phyloP scores from a whole-genome alignment of 2,888 invertebrate species.

The Thecophora atra region DNA sequence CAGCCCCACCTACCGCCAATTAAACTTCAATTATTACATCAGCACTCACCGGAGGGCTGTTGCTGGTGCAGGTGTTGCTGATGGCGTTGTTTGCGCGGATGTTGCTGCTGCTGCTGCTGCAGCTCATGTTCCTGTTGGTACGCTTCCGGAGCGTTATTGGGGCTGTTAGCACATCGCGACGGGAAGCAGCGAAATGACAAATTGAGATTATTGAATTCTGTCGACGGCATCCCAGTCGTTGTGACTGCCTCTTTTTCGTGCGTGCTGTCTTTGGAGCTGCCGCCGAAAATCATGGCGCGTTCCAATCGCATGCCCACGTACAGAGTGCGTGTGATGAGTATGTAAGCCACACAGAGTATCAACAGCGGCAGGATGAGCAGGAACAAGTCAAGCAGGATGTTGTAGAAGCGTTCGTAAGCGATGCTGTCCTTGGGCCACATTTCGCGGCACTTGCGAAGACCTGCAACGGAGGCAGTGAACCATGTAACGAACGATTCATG shows the following conservation, averaged over 20 bases:
- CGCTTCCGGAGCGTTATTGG: conserved; percentile 34
- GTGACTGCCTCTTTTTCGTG: conserved; percentile 35
- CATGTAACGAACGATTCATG: too few species aligned
- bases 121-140: conserved; percentile 25
- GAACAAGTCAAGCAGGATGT: conserved; percentile 72
- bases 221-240: conserved; percentile 39
- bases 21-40: too few species aligned
- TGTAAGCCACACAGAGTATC: conserved; percentile 73
- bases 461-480: conserved; percentile 57
- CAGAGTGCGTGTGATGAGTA: conserved; percentile 67
- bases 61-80: conserved; percentile 26
- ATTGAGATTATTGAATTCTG: conserved; percentile 45
- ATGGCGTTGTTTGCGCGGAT: conserved; percentile 33
- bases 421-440: conserved; percentile 69
- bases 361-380: conserved; percentile 74
- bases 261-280: conserved; percentile 33
- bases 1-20: too few species aligned
- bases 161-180: conserved; percentile 46
- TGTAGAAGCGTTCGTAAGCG: conserved; percentile 71
- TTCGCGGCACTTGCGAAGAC: conserved; percentile 72
- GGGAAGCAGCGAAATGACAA: conserved; percentile 45
- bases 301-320: conserved; percentile 64
- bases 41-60: conserved; percentile 39
- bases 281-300: conserved; percentile 51
- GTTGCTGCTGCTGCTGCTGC: conserved; percentile 29